These are phyloP conservation scores for Metacarcinus magister DNA, from an alignment of 2,888 invertebrate species.

Conservation along the genomic window DNA sequence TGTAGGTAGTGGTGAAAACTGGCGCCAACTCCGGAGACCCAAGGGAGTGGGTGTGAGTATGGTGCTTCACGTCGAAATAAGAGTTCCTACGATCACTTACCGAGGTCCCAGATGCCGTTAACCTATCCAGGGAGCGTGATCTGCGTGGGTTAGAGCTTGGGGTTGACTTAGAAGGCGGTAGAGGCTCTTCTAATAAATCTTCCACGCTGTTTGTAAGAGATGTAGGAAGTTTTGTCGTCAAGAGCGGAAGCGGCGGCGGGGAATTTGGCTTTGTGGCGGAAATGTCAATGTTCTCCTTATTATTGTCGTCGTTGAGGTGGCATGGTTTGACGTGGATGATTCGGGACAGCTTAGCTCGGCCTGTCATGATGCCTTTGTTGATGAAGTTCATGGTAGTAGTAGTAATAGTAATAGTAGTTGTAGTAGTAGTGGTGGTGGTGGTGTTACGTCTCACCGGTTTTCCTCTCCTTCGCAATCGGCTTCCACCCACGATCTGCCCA, in stretches of 20 bases:
- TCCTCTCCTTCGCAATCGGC: background rate
- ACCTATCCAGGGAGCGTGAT: conserved; percentile 65
- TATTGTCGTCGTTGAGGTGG: background rate
- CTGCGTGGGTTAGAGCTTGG: background rate
- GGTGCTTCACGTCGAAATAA: conserved; percentile 33
- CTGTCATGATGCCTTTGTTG: conserved; percentile 68
- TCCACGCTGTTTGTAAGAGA: background rate
- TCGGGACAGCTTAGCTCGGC: conserved; percentile 63
- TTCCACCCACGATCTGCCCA: no score
- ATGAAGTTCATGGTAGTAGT: conserved; percentile 72
- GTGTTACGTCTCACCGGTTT: background rate
- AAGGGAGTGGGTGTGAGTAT: background rate
- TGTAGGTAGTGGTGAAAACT: conserved; percentile 58
- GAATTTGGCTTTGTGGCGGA: background rate
- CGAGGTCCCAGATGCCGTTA: background rate
- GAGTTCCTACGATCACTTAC: background rate
- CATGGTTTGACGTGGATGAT: conserved; percentile 77
- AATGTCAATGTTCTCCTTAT: background rate
- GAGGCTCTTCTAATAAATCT: background rate
- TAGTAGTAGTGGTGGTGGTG: background rate
- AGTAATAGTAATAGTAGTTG: background rate
- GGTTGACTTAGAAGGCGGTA: background rate
- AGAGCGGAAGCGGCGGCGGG: background rate
- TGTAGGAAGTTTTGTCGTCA: background rate
- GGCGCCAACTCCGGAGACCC: conserved; percentile 66